A percentile compares a stretch with the other conserved stretches of the same genome.
Evolutionary conservation across 1,140 invertebrate species (phyloP).

Genomic region (Atta cephalotes): DNA sequence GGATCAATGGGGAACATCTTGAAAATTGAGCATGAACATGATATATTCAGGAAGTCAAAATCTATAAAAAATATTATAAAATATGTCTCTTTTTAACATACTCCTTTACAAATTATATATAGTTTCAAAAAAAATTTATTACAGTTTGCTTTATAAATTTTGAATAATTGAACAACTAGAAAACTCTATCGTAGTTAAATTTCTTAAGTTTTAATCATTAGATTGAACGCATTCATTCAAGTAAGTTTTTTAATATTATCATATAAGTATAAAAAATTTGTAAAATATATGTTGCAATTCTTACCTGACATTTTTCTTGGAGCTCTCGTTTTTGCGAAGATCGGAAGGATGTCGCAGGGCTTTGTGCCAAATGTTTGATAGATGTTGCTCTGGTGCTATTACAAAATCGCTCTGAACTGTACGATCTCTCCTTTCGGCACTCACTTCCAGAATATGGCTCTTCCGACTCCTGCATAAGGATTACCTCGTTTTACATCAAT

Average conservation of each 20-base stretch:
- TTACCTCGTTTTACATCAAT: constrained; percentile 27
- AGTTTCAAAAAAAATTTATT: neutral
- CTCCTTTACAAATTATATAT: neutral
- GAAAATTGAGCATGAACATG: too few species aligned
- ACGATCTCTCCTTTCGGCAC: constrained; percentile 81
- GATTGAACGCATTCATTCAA: neutral
- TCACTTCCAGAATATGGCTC: constrained; percentile 81
- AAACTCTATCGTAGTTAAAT: neutral
- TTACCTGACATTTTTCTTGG: constrained; percentile 80
- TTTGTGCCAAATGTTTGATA: constrained; percentile 86
- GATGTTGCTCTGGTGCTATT: constrained; percentile 82
- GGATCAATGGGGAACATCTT: too few species aligned
- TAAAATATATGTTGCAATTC: neutral
- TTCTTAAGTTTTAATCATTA: neutral
- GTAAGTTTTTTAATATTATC: neutral
- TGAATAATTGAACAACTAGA: neutral
- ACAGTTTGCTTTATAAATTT: neutral
- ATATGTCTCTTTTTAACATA: too few species aligned
- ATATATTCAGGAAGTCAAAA: too few species aligned
- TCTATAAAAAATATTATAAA: too few species aligned
- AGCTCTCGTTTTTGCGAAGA: constrained; percentile 70
- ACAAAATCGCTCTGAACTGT: constrained; percentile 80
- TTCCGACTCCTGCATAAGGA: constrained; percentile 73
- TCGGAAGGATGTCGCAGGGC: constrained; percentile 81
- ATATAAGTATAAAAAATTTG: neutral